A percentile compares a stretch with the other conserved stretches of the same genome.
Conservation (phyloP, 2,888 invertebrate species). For the Lutraria lutraria region DNA sequence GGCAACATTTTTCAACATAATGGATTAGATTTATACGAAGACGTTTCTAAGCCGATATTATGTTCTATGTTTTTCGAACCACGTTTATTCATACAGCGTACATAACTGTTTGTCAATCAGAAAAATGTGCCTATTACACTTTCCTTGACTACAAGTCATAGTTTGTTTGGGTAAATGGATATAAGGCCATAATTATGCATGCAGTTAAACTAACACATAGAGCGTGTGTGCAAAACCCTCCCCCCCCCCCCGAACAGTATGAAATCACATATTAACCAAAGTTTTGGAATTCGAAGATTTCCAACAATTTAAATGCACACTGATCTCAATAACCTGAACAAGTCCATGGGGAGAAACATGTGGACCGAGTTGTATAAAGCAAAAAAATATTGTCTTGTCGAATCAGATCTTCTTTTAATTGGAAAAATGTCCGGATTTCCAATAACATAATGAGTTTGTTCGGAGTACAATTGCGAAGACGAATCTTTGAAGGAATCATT, state of each 20-base stretch:
- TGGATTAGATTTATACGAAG: no score
- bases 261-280: not conserved
- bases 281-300: not conserved
- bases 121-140: no score
- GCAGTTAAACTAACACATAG: no score
- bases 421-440: not conserved
- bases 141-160: no score
- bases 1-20: no score
- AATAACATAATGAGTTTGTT: not conserved
- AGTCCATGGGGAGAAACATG: not conserved
- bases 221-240: no score
- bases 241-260: not conserved
- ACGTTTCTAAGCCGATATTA: no score
- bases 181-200: no score
- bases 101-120: no score
- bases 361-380: constrained; percentile 13
- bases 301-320: not conserved
- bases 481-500: not conserved
- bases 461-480: not conserved
- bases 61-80: no score
- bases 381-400: not conserved
- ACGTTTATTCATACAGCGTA: no score
- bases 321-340: not conserved
- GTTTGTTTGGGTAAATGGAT: no score
- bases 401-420: constrained; percentile 4